phyloP scores from a whole-genome alignment of 2,888 invertebrate genomes.

The Spisula solida region DNA sequence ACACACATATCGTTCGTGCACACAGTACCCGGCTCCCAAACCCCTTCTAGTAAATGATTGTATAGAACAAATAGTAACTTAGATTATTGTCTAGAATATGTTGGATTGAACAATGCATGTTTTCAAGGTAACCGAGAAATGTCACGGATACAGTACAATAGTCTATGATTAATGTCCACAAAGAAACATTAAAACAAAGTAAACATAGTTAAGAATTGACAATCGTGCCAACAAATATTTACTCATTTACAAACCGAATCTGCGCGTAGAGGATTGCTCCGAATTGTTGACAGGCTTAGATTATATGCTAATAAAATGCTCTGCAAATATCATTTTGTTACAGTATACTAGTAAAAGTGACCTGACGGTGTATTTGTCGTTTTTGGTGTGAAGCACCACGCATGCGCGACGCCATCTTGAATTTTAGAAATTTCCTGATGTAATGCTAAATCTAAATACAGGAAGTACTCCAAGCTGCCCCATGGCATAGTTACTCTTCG shows the following conservation, averaged over 20 bases:
- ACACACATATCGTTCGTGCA: too few species aligned
- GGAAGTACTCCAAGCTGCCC: too few species aligned
- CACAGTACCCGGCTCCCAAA: too few species aligned
- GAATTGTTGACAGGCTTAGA: neutral
- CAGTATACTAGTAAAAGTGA: neutral
- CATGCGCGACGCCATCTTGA: neutral
- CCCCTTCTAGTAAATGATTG: too few species aligned
- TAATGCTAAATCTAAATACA: too few species aligned
- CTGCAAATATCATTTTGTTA: too few species aligned
- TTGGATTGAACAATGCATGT: neutral
- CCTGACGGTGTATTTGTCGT: neutral
- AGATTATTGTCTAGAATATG: neutral
- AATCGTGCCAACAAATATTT: neutral
- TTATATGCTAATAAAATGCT: neutral
- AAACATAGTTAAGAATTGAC: neutral
- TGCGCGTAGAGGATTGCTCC: neutral
- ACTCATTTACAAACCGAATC: neutral
- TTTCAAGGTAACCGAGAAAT: neutral
- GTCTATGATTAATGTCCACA: neutral
- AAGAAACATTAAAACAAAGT: neutral
- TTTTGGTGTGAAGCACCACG: neutral
- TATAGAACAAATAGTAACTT: too few species aligned
- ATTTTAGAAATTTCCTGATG: too few species aligned
- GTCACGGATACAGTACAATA: neutral
- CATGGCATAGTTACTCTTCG: too few species aligned